Conservation (phyloP, 2,113 vertebrate species). For the Halcyon malimbica region DNA sequence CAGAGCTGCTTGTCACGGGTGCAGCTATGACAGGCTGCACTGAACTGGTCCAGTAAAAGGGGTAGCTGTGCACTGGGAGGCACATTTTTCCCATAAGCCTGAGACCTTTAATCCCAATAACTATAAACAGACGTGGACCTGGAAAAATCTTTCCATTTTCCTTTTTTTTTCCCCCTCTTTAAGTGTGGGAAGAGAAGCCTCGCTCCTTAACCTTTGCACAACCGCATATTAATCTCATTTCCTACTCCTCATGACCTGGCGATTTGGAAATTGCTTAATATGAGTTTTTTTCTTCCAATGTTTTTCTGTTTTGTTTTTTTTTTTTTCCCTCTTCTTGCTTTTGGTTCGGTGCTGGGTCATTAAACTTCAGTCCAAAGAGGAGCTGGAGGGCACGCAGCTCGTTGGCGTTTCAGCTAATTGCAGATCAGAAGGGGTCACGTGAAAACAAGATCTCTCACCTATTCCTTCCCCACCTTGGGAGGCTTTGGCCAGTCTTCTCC, state of each 20-base stretch:
- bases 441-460: neutral
- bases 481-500: neutral
- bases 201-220: constrained; percentile 16
- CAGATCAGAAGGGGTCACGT: neutral
- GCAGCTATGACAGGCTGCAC: neutral
- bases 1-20: neutral
- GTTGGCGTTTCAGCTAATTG: neutral
- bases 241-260: neutral
- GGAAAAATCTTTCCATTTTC: constrained; percentile 18
- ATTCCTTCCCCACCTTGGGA: neutral
- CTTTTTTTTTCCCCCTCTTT: neutral
- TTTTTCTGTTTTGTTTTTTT: neutral
- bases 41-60: neutral
- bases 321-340: neutral
- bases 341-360: constrained; percentile 1
- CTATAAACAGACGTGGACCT: constrained; percentile 37
- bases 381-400: constrained; percentile 6
- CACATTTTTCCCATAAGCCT: constrained; percentile 32
- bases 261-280: constrained; percentile 24
- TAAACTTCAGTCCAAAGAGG: constrained; percentile 14
- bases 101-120: constrained; percentile 40
- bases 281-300: neutral
- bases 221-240: constrained; percentile 52
- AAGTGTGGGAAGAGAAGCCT: constrained; percentile 60
- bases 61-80: neutral